These are phyloP conservation scores for Phenganax marumi DNA, from an alignment of 92 coral and sea anemone species.

Conservation along the genomic window DNA sequence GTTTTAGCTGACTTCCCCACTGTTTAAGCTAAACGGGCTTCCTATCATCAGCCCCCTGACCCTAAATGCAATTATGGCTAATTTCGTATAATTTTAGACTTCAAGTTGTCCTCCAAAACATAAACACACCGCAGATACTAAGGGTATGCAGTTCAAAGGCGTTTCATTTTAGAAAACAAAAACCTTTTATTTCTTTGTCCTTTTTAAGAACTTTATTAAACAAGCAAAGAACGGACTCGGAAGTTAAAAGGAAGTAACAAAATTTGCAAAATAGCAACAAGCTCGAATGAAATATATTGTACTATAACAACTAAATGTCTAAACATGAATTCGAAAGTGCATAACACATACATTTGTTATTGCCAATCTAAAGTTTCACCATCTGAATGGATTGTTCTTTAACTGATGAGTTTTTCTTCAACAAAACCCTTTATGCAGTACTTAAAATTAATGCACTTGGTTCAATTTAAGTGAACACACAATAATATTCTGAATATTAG, in stretches of 20 bases:
- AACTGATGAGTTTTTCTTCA: no score
- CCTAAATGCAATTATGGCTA: no score
- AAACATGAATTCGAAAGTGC: not conserved
- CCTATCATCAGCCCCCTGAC: no score
- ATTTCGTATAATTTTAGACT: no score
- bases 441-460: no score
- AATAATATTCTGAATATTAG: no score
- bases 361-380: not conserved
- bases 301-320: not conserved
- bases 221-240: not conserved
- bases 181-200: not conserved
- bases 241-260: not conserved
- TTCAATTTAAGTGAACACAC: no score
- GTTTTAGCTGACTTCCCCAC: no score
- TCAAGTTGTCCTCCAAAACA: not conserved
- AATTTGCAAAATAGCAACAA: not conserved
- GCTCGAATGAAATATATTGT: not conserved
- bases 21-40: no score
- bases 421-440: no score
- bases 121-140: not conserved
- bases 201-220: not conserved
- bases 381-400: not conserved
- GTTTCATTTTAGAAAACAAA: not conserved
- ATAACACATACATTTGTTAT: not conserved
- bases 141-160: not conserved